Evolutionary conservation across 2,888 invertebrate genomes (phyloP).

Genomic region (Exocentrus adspersus): DNA sequence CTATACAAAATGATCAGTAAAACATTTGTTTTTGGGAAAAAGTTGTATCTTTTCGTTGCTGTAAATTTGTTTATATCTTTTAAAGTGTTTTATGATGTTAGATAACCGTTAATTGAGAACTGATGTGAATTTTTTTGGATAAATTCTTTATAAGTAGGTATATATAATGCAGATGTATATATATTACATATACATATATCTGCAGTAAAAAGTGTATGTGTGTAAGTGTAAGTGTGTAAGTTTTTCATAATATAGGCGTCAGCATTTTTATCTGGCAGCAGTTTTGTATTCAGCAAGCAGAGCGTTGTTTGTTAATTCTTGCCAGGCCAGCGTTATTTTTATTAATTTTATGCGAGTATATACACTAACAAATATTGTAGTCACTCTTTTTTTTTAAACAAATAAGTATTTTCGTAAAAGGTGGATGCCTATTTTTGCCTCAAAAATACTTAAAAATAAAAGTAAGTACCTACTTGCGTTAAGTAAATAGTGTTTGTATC

Average conservation of each 20-base stretch:
- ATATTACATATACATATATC: too few species aligned
- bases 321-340: slow-evolving; percentile 31
- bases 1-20: slow-evolving; percentile 59
- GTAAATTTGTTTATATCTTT: too few species aligned
- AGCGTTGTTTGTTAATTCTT: slow-evolving; percentile 37
- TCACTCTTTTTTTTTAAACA: slow-evolving; percentile 21
- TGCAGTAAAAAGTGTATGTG: neutral
- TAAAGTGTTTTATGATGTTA: too few species aligned
- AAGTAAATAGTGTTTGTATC: too few species aligned
- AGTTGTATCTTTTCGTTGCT: too few species aligned
- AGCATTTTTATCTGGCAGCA: slow-evolving; percentile 34
- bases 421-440: too few species aligned
- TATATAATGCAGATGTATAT: too few species aligned
- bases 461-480: too few species aligned
- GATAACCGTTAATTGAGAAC: neutral
- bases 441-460: too few species aligned
- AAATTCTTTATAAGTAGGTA: too few species aligned
- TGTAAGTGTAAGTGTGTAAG: slow-evolving; percentile 13
- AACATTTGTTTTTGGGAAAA: neutral
- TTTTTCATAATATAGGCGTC: slow-evolving; percentile 24
- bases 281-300: slow-evolving; percentile 19
- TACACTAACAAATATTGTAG: slow-evolving; percentile 43
- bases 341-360: slow-evolving; percentile 45
- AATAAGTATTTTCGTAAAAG: too few species aligned
- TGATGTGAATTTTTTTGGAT: too few species aligned